A percentile compares a stretch with the other conserved stretches of the same genome.
phyloP scores from a whole-genome alignment of 1,140 invertebrate species.

The Lordiphosa mommai region DNA sequence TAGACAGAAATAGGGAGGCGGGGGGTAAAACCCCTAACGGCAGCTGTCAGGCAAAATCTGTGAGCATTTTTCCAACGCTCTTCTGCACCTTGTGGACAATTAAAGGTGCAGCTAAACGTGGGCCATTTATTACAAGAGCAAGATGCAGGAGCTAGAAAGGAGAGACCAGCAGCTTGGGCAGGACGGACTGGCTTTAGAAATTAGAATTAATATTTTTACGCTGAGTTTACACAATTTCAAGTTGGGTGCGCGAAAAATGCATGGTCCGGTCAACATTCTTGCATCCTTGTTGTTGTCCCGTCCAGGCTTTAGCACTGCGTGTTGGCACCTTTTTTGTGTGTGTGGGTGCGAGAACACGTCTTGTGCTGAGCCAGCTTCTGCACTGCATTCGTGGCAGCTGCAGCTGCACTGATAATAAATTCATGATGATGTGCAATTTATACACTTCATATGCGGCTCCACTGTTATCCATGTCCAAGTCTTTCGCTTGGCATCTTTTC shows the following conservation, averaged over 20 bases:
- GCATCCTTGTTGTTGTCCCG: conserved; percentile 4
- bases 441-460: conserved; percentile 66
- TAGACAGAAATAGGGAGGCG: background rate
- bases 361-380: conserved; percentile 65
- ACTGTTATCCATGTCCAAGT: background rate
- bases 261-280: conserved; percentile 59
- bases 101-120: conserved; percentile 54
- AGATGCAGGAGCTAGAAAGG: background rate
- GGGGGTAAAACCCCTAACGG: conserved; percentile 11
- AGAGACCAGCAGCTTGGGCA: background rate
- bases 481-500: conserved; percentile 24
- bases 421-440: conserved; percentile 77
- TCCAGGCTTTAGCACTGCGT: conserved; percentile 27
- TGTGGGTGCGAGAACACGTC: conserved; percentile 37
- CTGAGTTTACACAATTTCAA: conserved; percentile 72
- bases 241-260: conserved; percentile 68
- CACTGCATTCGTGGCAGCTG: conserved; percentile 65
- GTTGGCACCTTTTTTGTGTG: conserved; percentile 25
- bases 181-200: conserved; percentile 40
- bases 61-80: conserved; percentile 26
- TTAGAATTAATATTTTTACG: conserved; percentile 74
- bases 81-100: conserved; percentile 36
- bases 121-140: conserved; percentile 27
- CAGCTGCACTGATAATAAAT: conserved; percentile 73
- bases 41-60: conserved; percentile 19